These are phyloP conservation scores for Tigriopus californicus DNA, from an alignment of 2,888 invertebrate genomes.

Conservation along the genomic window DNA sequence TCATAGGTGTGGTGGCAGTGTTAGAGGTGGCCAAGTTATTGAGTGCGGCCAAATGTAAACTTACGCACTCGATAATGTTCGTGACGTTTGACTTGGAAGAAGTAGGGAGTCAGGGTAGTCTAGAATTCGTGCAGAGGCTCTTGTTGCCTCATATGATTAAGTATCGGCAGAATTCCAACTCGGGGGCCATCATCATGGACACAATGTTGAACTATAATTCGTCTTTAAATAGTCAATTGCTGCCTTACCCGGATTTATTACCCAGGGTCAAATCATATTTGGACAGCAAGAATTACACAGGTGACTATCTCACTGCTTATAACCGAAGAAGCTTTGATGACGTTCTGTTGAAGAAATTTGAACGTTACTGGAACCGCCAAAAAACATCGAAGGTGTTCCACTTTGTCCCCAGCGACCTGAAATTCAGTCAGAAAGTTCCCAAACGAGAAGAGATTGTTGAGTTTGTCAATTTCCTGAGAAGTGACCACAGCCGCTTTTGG, in stretches of 20 bases:
- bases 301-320: background rate
- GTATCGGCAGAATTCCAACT: background rate
- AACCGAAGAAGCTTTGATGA: background rate
- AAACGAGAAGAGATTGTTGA: background rate
- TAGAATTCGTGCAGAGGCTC: background rate
- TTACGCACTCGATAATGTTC: background rate
- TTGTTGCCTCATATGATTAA: background rate
- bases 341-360: background rate
- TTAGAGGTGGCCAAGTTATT: background rate
- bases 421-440: background rate
- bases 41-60: background rate
- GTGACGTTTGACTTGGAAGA: background rate
- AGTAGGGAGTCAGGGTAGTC: background rate
- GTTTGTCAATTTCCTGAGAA: background rate
- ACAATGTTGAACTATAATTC: background rate
- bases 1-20: background rate
- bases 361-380: background rate
- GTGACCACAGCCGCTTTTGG: conserved; percentile 4
- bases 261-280: no score
- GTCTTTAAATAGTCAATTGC: no score
- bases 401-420: background rate
- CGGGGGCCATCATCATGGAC: conserved; percentile 1
- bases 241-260: no score
- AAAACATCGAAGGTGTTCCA: no score
- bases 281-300: background rate